Percentiles rank a stretch among this genome's conserved stretches.
Evolutionary conservation across 2,888 invertebrate species (phyloP).

Genomic region (Drosophila paranaensis): DNA sequence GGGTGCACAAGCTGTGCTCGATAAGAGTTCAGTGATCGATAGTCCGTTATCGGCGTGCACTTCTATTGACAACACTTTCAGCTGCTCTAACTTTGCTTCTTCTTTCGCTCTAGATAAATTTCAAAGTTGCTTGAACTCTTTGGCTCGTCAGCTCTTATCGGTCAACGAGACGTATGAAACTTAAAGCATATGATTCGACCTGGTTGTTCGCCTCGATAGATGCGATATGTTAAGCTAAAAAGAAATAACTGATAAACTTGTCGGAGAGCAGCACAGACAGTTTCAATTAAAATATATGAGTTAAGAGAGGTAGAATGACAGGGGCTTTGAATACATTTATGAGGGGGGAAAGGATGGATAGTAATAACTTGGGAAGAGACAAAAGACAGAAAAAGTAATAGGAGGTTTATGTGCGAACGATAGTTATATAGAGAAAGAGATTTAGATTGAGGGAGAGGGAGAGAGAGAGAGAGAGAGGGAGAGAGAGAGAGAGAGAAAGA

Average conservation of each 20-base stretch:
- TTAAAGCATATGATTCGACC: background rate
- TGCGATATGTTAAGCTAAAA: background rate
- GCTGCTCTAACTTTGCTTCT: constrained; percentile 11
- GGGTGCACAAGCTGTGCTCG: constrained; percentile 17
- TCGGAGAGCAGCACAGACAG: background rate
- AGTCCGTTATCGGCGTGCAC: constrained; percentile 35
- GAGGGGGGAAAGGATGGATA: no score
- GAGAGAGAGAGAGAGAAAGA: background rate
- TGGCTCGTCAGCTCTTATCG: constrained; percentile 32
- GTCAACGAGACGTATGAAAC: constrained; percentile 16
- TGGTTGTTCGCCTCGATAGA: background rate
- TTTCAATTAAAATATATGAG: no score
- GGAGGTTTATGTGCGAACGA: no score
- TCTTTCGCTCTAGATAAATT: constrained; percentile 18
- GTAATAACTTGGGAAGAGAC: no score
- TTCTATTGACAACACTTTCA: constrained; percentile 22
- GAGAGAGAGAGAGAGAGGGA: background rate
- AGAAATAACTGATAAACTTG: background rate
- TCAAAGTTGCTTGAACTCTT: constrained; percentile 37
- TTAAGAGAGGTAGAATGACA: no score
- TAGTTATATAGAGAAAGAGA: no score
- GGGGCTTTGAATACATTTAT: no score
- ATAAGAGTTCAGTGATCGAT: constrained; percentile 46
- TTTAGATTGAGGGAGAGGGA: background rate
- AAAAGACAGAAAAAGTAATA: no score